Percentiles rank a stretch among this genome's conserved stretches.
Conservation (phyloP, 1,140 invertebrate species). For the Ladona fulva region DNA sequence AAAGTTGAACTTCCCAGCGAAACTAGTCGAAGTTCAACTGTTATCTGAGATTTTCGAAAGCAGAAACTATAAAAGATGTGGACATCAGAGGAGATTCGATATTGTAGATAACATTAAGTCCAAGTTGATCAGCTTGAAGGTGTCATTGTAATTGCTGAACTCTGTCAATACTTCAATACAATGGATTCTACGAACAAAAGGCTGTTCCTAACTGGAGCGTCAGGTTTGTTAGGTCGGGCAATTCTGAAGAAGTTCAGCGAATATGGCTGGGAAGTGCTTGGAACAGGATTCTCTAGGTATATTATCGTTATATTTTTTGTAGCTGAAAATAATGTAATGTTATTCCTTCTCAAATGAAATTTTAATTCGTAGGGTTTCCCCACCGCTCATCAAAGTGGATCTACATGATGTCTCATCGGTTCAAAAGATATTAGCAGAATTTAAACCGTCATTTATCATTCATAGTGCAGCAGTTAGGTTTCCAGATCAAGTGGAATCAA, state of each 20-base stretch:
- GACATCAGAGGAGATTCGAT: no score
- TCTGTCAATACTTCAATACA: background rate
- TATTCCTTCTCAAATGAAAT: background rate
- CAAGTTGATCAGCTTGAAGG: no score
- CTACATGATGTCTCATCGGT: conserved; percentile 33
- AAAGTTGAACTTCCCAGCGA: no score
- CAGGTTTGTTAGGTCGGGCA: conserved; percentile 41
- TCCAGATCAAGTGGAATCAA: conserved; percentile 43
- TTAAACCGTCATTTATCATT: conserved; percentile 41
- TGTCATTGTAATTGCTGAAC: no score
- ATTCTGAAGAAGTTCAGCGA: conserved; percentile 32
- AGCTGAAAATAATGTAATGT: background rate
- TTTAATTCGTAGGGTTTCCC: conserved; percentile 24
- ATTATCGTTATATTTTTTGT: background rate
- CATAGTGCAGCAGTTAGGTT: conserved; percentile 45
- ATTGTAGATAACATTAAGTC: no score
- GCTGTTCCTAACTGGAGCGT: conserved; percentile 43
- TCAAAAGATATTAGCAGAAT: conserved; percentile 29
- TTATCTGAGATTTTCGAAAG: no score
- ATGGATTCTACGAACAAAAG: background rate
- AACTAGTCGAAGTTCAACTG: no score
- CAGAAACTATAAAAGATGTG: no score
- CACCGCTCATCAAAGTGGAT: conserved; percentile 34
- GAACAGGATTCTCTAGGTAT: conserved; percentile 39
- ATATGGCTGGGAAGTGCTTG: conserved; percentile 33